Conservation (phyloP, 2,113 vertebrate species). For the Progne subis region DNA sequence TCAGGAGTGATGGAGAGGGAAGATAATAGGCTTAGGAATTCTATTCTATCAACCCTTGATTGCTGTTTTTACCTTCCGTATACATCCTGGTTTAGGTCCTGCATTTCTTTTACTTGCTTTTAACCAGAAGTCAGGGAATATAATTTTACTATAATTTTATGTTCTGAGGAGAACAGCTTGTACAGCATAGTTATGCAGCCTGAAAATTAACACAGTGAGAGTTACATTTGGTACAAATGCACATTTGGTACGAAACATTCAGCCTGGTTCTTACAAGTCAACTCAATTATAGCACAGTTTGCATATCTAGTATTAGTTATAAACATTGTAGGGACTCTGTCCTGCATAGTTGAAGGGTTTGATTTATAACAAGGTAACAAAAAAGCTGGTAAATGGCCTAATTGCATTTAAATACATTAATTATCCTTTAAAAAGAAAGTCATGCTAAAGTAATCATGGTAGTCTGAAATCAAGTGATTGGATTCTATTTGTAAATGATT, state of each 20-base stretch:
- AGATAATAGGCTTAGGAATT: background rate
- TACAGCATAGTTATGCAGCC: background rate
- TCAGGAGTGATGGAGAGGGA: background rate
- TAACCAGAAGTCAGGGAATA: background rate
- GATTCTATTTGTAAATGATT: background rate
- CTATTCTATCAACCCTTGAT: accelerated
- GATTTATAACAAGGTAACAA: background rate
- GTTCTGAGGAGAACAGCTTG: background rate
- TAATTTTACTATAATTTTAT: background rate
- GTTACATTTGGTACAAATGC: background rate
- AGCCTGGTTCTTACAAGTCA: background rate
- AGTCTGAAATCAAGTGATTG: background rate
- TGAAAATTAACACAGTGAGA: background rate
- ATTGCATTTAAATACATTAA: background rate
- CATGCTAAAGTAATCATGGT: background rate
- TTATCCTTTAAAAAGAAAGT: background rate
- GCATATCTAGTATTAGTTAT: background rate
- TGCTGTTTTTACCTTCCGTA: accelerated
- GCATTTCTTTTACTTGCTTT: background rate
- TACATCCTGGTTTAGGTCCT: background rate
- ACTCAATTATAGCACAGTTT: background rate
- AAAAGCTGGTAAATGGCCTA: background rate
- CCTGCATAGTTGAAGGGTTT: background rate
- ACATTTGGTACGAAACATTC: background rate
- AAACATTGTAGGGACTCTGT: background rate